Evolutionary conservation across 2,797 vertebrate genomes (phyloP).

Genomic region (Botia kubotai): DNA sequence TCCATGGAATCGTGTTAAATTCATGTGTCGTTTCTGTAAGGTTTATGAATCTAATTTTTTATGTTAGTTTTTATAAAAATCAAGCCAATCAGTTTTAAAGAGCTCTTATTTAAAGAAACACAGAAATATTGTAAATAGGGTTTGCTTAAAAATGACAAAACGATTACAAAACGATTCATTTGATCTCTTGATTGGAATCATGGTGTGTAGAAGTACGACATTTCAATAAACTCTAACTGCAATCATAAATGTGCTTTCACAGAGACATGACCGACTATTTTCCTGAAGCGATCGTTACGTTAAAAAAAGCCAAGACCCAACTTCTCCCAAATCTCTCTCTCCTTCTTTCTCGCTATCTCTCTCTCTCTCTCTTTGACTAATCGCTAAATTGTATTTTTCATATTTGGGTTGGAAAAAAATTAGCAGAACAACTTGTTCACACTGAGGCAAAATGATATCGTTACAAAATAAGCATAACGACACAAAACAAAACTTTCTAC

Average conservation of each 20-base stretch:
- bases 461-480: slow-evolving; percentile 63
- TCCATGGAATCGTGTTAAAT: no score
- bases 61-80: slow-evolving; percentile 7
- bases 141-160: slow-evolving; percentile 4
- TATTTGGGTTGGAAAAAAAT: slow-evolving; percentile 70
- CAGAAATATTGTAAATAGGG: slow-evolving; percentile 3
- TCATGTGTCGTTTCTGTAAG: no score
- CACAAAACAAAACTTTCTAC: slow-evolving; percentile 78
- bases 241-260: slow-evolving; percentile 19
- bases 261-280: slow-evolving; percentile 58
- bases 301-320: slow-evolving; percentile 70
- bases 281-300: slow-evolving; percentile 10
- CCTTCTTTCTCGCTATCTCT: slow-evolving; percentile 48
- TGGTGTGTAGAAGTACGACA: background rate
- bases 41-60: background rate
- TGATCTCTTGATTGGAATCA: slow-evolving; percentile 13
- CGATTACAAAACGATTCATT: background rate
- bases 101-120: background rate
- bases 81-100: background rate
- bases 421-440: slow-evolving; percentile 73
- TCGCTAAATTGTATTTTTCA: slow-evolving; percentile 60
- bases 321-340: slow-evolving; percentile 73
- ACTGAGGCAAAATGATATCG: slow-evolving; percentile 70
- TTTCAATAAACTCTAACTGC: slow-evolving; percentile 11
- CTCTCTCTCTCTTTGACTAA: slow-evolving; percentile 51